These are phyloP conservation scores for Tragelaphus buxtoni DNA, from an alignment of 2,113 vertebrate species.

Conservation along the genomic window DNA sequence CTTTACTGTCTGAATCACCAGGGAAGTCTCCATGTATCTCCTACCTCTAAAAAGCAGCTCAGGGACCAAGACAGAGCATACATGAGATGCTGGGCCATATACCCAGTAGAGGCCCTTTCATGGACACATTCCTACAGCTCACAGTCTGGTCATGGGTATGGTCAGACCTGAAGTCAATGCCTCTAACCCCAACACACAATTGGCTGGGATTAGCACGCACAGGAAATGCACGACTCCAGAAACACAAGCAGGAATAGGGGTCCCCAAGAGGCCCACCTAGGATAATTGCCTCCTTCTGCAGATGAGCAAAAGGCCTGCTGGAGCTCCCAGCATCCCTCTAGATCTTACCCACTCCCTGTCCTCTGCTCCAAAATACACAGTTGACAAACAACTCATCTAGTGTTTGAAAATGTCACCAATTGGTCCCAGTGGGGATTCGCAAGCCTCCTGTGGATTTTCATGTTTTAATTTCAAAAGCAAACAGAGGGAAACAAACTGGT, in stretches of 20 bases:
- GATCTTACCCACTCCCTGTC: neutral
- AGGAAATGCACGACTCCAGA: neutral
- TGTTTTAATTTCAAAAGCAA: slow-evolving; percentile 33
- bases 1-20: neutral
- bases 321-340: neutral
- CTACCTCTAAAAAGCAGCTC: neutral
- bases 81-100: neutral
- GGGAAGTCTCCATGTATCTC: neutral
- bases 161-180: neutral
- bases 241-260: neutral
- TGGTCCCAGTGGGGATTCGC: neutral
- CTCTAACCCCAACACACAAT: too few relatives aligned
- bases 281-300: neutral
- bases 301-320: neutral
- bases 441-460: neutral
- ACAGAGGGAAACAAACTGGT: neutral
- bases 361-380: neutral
- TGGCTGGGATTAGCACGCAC: accelerated
- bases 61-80: neutral
- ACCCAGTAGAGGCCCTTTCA: neutral
- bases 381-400: slow-evolving; percentile 14
- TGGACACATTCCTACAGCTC: neutral
- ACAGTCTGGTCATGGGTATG: neutral
- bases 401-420: neutral
- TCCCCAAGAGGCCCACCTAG: neutral